phyloP scores from a whole-genome alignment of 2,113 vertebrate species.

The Perognathus longimembris region DNA sequence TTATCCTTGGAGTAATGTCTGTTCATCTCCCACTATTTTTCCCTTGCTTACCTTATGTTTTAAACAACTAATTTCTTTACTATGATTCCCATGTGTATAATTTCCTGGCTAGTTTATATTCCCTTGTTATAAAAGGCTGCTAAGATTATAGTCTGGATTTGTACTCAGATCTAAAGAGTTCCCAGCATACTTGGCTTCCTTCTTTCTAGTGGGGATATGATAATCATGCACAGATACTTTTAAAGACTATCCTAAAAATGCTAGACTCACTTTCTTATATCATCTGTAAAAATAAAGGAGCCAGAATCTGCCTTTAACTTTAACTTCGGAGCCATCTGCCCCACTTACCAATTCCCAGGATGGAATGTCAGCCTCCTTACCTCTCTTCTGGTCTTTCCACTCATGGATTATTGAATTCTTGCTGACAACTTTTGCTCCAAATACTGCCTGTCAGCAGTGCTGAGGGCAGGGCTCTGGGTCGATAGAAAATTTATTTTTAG shows the following conservation, averaged over 20 bases:
- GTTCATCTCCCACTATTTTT: not conserved
- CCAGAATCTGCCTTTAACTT: slow-evolving; percentile 55
- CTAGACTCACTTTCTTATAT: not conserved
- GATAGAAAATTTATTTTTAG: slow-evolving; percentile 69
- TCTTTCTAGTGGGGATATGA: slow-evolving; percentile 7
- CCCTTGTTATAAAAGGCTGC: not conserved
- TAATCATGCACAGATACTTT: not conserved
- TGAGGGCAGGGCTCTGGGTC: not conserved
- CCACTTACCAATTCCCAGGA: slow-evolving; percentile 22
- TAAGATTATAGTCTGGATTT: not conserved
- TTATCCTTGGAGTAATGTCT: not conserved
- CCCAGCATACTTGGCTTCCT: slow-evolving; percentile 1
- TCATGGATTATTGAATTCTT: slow-evolving; percentile 31
- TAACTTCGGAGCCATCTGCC: slow-evolving; percentile 11
- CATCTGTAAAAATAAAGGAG: not conserved
- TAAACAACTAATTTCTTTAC: not conserved
- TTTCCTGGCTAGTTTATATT: not conserved
- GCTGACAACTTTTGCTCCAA: slow-evolving; percentile 49
- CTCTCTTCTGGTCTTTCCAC: slow-evolving; percentile 43
- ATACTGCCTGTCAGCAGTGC: slow-evolving; percentile 50
- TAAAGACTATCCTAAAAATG: not conserved
- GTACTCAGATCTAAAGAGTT: not conserved
- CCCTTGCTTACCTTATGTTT: not conserved
- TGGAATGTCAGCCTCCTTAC: not conserved
- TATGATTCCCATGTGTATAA: not conserved